These are phyloP conservation scores for Prorops nasuta DNA, from an alignment of 1,140 invertebrate species.

Conservation along the genomic window DNA sequence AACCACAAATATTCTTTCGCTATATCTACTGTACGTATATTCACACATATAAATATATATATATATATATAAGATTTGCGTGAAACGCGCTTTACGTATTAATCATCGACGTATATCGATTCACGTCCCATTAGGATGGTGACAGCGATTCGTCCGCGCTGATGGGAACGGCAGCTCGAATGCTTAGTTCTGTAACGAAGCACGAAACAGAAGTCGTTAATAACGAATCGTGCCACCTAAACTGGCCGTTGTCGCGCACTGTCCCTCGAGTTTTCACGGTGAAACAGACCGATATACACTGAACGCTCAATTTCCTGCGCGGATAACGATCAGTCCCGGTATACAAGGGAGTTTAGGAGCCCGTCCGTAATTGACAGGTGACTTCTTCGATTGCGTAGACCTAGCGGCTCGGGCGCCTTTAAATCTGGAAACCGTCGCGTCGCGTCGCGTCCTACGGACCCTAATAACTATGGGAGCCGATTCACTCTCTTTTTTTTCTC, in stretches of 20 bases:
- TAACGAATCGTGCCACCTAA: constrained; percentile 17
- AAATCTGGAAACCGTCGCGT: constrained; percentile 20
- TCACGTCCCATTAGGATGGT: too few species aligned
- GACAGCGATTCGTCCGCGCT: too few species aligned
- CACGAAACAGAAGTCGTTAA: constrained; percentile 16
- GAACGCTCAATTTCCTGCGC: constrained; percentile 24
- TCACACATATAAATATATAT: too few species aligned
- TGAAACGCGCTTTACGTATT: too few species aligned
- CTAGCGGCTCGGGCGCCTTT: constrained; percentile 5
- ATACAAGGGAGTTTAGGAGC: constrained; percentile 5
- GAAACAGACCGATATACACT: not conserved
- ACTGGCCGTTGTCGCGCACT: too few species aligned
- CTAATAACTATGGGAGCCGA: constrained; percentile 27
- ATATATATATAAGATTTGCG: too few species aligned
- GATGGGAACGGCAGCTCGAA: too few species aligned
- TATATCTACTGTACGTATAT: too few species aligned
- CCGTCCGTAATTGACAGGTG: constrained; percentile 40
- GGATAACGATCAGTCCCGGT: constrained; percentile 24
- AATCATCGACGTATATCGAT: too few species aligned
- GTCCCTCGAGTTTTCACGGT: constrained; percentile 16
- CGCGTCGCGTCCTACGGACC: not conserved
- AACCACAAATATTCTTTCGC: too few species aligned
- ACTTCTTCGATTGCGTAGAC: constrained; percentile 22
- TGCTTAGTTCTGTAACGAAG: constrained; percentile 1
- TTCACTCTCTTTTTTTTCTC: not conserved